phyloP scores from a whole-genome alignment of 2,797 vertebrate genomes.

The Tinamus major region DNA sequence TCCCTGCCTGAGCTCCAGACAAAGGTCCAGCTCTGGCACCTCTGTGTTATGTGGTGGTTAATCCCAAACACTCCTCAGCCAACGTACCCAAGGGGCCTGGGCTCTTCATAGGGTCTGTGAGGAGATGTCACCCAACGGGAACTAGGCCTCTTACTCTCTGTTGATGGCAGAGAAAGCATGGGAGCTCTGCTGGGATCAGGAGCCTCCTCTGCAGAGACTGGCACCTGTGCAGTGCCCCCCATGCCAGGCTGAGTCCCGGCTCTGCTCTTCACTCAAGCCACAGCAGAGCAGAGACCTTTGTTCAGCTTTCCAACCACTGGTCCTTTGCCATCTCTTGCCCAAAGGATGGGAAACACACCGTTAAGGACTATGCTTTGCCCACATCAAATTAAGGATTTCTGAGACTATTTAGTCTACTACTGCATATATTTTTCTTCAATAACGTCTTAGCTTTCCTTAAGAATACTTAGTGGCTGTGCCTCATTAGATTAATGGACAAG shows the following conservation, averaged over 20 bases:
- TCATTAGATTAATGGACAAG: background rate
- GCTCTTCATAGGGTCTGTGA: fast-evolving
- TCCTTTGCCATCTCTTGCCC: background rate
- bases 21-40: background rate
- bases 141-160: background rate
- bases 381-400: background rate
- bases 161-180: background rate
- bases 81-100: background rate
- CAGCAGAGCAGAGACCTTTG: background rate
- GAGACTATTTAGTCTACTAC: background rate
- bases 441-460: background rate
- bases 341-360: background rate
- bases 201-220: background rate
- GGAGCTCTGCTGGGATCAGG: background rate
- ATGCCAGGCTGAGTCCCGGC: background rate
- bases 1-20: background rate
- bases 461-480: background rate
- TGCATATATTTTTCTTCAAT: background rate
- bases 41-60: background rate
- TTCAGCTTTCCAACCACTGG: background rate
- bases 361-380: background rate
- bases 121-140: background rate
- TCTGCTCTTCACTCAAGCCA: background rate
- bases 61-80: fast-evolving
- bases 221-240: too few species aligned